Evolutionary conservation across 1,140 invertebrate species (phyloP).

Genomic region (Harlomillsia oculata): DNA sequence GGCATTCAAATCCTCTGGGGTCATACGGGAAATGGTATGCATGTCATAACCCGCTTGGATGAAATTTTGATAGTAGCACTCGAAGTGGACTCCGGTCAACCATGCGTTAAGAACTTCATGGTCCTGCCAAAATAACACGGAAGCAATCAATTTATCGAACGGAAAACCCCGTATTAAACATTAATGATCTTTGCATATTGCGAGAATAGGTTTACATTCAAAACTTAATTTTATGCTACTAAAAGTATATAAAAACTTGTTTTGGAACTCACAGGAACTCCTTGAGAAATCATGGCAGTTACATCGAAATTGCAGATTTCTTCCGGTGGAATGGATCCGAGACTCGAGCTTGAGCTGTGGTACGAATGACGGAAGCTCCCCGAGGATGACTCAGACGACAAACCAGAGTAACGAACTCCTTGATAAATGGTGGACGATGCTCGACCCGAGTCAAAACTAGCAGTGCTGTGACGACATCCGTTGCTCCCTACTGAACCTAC

Average conservation of each 20-base stretch:
- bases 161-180: background rate
- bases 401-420: conserved; percentile 41
- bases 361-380: conserved; percentile 46
- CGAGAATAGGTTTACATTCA: background rate
- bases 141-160: background rate
- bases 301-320: conserved; percentile 45
- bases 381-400: conserved; percentile 45
- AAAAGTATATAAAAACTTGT: no score
- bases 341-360: conserved; percentile 48
- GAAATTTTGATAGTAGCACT: conserved; percentile 91
- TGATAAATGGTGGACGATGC: conserved; percentile 59
- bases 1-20: conserved; percentile 65
- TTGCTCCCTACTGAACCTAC: conserved; percentile 44
- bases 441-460: conserved; percentile 81
- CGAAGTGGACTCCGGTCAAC: conserved; percentile 88
- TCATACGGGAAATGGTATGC: conserved; percentile 93
- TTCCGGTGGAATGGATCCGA: conserved; percentile 45
- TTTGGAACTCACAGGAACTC: conserved; percentile 46
- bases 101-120: conserved; percentile 70
- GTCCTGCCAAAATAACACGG: conserved; percentile 50
- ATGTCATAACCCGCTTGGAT: conserved; percentile 93
- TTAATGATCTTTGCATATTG: background rate
- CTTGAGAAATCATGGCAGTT: conserved; percentile 48
- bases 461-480: conserved; percentile 76
- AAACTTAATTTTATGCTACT: background rate